Conservation (phyloP, 2,888 invertebrate genomes). For the Thereva unica region DNA sequence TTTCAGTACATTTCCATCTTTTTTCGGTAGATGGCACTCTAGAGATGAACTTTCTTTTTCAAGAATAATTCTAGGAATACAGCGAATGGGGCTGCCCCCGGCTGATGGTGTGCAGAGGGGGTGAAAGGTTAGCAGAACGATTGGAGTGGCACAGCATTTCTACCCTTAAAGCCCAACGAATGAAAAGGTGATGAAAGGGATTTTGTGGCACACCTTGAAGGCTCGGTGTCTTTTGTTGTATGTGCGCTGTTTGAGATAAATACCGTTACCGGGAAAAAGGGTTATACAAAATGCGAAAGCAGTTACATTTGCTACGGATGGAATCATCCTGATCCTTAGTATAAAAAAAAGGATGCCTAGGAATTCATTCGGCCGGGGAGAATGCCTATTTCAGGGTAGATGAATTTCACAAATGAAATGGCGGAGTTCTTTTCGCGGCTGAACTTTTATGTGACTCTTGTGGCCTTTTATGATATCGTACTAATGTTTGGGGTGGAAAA, state of each 20-base stretch:
- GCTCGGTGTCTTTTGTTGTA: conserved; percentile 17
- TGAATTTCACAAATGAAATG: conserved; percentile 29
- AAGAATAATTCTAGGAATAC: neutral
- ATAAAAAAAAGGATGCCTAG: conserved; percentile 3
- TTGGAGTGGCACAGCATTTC: too few relatives aligned
- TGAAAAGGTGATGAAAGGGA: conserved; percentile 29
- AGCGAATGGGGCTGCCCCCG: too few relatives aligned
- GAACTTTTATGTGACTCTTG: conserved; percentile 15
- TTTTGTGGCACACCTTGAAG: conserved; percentile 18
- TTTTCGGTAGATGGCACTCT: conserved; percentile 11
- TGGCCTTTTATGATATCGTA: neutral
- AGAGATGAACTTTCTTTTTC: conserved; percentile 28
- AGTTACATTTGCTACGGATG: conserved; percentile 21
- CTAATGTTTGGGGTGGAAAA: conserved; percentile 15
- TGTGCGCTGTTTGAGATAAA: conserved; percentile 9
- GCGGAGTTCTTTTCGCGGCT: conserved; percentile 4
- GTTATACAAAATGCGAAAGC: neutral
- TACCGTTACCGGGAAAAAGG: conserved; percentile 19
- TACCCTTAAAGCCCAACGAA: neutral
- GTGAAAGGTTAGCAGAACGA: too few relatives aligned
- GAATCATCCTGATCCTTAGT: neutral
- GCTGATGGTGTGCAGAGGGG: too few relatives aligned
- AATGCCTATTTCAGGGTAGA: conserved; percentile 12
- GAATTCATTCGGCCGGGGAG: conserved; percentile 14
- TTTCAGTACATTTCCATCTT: conserved; percentile 7